Base-by-base conservation (phyloP, 2,113 vertebrate genomes). In the Anas platyrhynchos region DNA sequence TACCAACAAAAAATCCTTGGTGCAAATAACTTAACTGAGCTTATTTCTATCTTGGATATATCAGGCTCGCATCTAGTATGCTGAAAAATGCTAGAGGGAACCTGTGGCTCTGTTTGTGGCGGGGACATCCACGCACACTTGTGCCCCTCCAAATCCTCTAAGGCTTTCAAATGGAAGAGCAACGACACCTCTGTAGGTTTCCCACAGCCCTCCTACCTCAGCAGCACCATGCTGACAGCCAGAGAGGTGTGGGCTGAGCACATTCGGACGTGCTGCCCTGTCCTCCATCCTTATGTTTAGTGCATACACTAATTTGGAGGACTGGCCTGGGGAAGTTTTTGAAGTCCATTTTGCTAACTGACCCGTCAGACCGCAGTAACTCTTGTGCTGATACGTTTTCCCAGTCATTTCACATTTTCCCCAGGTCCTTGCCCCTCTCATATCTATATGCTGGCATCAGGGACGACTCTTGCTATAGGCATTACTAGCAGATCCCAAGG, bases 321-420 rank as follows among this genome's bases (percentile, higher is more conserved):
- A 59, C 8, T 55, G 36, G 46, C 11, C 62, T 88, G 79, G 22
- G 15, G 46, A 79, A 72, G 22, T 32, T 72, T 44, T 16, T 32
- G 36, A 89, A 77, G 52, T 12, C 36, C 85, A 50, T 79, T 91
- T 41, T 85, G 56, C 41, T 61, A 85, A 29, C n/a, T n/a, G 56
- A 85, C 43, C 29, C 75, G 73, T 48, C 71, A 84, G 31, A 86
- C 13, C 9, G 52, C 54, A 32, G 44, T 52, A 73, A 43, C 29
- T 88, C 61, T 84, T 0, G 0, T 10, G 36, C 27, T 82, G 56
- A 15, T 27, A 83, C 27, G 12, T 75, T 82, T 61, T 67, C n/a
- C 41, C 58, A 71, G 36, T 7, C 16, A 27, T 71, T 75, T 69
- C 38, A 83, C 21, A 26, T 74, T 65, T 62, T 77, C 25, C 25